Evolutionary conservation across 2,797 vertebrate genomes (phyloP), one percentile per base, ranked within the genome.

Genomic region (Oryzias sinensis): DNA sequence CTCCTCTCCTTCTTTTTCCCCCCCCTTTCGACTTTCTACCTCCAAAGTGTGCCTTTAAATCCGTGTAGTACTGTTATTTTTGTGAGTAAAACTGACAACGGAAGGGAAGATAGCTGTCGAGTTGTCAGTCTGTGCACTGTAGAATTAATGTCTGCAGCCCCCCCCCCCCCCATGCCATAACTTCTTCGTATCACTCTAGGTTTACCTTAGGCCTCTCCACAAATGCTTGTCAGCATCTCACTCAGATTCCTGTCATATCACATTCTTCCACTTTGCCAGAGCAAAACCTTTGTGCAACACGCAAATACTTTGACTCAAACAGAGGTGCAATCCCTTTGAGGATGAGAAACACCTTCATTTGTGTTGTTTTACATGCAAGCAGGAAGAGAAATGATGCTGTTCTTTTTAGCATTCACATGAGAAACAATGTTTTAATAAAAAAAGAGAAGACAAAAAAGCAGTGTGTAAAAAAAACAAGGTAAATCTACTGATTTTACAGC

Each of bases 41-140:
- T 59, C 50, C 42, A 29, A 51, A 41, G 17, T 48, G 17, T 64
- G 59, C 50, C 59, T 74, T 43, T 3, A 11, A 37, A 37, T 37
- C 13, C 33, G 11, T 3, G 4, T 37, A 37, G 4, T 37, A 37
- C 11, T 37, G 33, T 37, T 37, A 13, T 11, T 37, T 22, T 37
- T 37, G 55, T 62, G 58, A 52, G 58, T 77, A 75, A 82, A 65
- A 59, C 71, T 62, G 70, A 63, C 71, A 76, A 67, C 62, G 59
- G 52, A 50, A 59, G 53, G 62, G 65, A 52, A 45, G 53, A 52
- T 46, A 44, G 56, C 17, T 58, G 59, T 48, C 16, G 56, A 53
- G 49, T 56, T 52, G 29, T 72, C 65, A 29, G 52, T 43, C 37
- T 60, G 24, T 24, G 43, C 22, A 49, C 41, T 61, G 41, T 41